Percentiles rank a stretch among this genome's conserved stretches.
These are phyloP conservation scores for Arbacia lixula DNA, from an alignment of 53 echinoderm and acorn worm species.

Conservation along the genomic window DNA sequence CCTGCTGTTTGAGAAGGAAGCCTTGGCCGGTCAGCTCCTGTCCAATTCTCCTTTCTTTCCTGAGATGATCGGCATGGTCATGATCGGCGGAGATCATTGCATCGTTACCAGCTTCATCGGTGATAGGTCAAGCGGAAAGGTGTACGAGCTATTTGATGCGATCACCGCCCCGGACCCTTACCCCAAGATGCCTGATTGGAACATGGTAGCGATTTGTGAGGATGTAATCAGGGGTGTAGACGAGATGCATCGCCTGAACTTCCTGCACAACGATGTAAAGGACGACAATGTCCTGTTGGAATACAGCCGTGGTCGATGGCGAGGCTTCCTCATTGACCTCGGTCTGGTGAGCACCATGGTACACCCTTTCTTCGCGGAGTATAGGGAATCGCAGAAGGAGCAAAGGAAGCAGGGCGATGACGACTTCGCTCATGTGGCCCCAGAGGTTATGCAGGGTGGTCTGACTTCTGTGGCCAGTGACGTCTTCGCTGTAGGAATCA, in stretches of 20 bases:
- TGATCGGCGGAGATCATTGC: background rate
- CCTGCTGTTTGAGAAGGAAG: constrained; percentile 25
- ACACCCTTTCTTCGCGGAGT: background rate
- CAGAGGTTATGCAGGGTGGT: background rate
- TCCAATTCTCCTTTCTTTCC: constrained; percentile 24
- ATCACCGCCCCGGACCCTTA: background rate
- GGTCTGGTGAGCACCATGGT: constrained; percentile 19
- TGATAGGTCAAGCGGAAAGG: background rate
- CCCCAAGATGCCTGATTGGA: background rate
- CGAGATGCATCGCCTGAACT: background rate
- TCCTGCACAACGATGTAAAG: constrained; percentile 41
- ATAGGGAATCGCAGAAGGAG: background rate
- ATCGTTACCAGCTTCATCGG: constrained; percentile 28
- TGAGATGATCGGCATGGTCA: background rate
- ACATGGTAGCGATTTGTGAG: constrained; percentile 16
- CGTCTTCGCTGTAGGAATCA: background rate
- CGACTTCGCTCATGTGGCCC: background rate
- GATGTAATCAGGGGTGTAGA: constrained; percentile 7
- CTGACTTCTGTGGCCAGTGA: constrained; percentile 11
- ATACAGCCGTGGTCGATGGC: background rate
- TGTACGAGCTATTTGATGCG: background rate
- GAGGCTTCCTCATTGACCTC: constrained; percentile 3
- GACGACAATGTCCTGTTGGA: constrained; percentile 27
- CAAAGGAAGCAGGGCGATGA: too few species aligned
- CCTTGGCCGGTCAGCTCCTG: background rate